Evolutionary conservation across 2,113 vertebrate genomes (phyloP), one percentile per base, ranked within the genome.

Genomic region (Symphodus melops): DNA sequence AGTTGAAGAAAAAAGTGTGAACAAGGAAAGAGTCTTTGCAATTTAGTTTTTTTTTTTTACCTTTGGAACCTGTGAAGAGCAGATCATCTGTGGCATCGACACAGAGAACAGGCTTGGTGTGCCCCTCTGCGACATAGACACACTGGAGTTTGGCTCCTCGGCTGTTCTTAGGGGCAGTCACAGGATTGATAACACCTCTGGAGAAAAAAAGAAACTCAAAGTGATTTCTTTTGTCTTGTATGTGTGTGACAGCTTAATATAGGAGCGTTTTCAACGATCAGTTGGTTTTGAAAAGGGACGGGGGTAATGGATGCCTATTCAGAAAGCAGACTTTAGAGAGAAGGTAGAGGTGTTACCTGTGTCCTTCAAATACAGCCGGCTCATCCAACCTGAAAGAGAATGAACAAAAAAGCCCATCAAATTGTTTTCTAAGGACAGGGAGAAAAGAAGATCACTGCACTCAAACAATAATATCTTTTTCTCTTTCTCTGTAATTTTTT

Each of bases 11-110:
- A 25, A 4, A 25, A 25, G 25, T 25, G 25, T 25, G 25, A 25
- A 25, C 25, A 25, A 25, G 25, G 25, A 25, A 8, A 44, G 3
- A 14, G 14, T 44, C 8, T 4, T 33, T 23, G 36, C 5, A 54
- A 8, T 21, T 21, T 7, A 0, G 1, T 13, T 9, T 70, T 56
- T 41, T 13, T 9, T 70, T 56, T 41, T 48, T 8, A 98, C 98
- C 98, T 96, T 99, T 99, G 41, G 98, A 98, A 58, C 98, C 98
- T 5, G 98, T 99, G 83, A 99, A 99, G 41, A 99, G 96, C 57
- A 99, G 95, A 86, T 99, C 98, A 49, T 99, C 96, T 0, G 98
- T 99, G 72, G 96, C 95, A 69, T 99, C 98, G 17, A 99, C 94
- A 44, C 97, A 98, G 51, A 98, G 95, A 48, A 99, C 95, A 12